Evolutionary conservation across 2,888 invertebrate genomes (phyloP).

Genomic region (Bhutanitis thaidina): DNA sequence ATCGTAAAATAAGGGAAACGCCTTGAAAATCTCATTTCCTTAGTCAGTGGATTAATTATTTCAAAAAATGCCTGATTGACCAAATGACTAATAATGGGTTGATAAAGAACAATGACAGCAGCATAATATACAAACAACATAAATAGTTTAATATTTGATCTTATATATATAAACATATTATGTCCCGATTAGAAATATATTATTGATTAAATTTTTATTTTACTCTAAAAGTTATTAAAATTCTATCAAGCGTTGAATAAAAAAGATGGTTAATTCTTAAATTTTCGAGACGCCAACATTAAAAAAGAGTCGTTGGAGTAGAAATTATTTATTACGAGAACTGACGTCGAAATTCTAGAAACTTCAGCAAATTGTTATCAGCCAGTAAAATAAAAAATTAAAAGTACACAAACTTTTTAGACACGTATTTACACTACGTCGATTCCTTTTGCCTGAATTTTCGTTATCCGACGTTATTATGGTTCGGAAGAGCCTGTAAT

Average conservation of each 20-base stretch:
- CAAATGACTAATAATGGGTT: no score
- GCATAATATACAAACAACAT: no score
- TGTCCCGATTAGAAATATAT: no score
- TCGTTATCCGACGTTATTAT: constrained; percentile 50
- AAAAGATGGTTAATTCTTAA: constrained; percentile 1
- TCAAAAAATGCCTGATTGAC: no score
- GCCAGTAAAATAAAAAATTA: constrained; percentile 9
- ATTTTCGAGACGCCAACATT: constrained; percentile 1
- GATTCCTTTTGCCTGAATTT: constrained; percentile 25
- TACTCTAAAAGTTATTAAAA: not conserved
- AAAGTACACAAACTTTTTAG: constrained; percentile 9
- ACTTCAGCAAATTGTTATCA: constrained; percentile 11
- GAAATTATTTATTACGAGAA: constrained; percentile 24
- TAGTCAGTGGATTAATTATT: no score
- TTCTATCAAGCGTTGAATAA: not conserved
- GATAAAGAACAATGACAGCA: no score
- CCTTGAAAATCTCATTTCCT: no score
- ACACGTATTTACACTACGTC: constrained; percentile 12
- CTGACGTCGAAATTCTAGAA: constrained; percentile 11
- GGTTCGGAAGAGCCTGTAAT: constrained; percentile 44
- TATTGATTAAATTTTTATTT: not conserved
- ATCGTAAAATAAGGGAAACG: no score
- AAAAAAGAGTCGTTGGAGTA: constrained; percentile 21
- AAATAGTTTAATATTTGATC: no score
- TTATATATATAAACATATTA: no score